A percentile compares a stretch with the other conserved stretches of the same genome.
Conservation (phyloP, 2,888 invertebrate species). For the Syritta pipiens region DNA sequence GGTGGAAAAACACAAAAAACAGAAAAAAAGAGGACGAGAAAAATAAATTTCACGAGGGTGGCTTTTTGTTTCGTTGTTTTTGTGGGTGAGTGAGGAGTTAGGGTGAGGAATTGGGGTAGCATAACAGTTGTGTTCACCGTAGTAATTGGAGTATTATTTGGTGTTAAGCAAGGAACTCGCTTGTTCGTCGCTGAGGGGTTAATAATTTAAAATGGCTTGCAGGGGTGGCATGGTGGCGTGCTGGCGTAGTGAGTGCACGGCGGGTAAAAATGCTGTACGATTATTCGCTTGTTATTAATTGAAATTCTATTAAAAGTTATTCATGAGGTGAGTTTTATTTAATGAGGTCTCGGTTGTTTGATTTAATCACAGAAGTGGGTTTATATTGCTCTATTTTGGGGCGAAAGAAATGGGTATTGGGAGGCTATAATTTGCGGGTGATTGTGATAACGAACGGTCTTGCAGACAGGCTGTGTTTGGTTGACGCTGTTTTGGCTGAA, state of each 20-base stretch:
- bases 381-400: constrained; percentile 28
- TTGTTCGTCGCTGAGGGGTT: constrained; percentile 20
- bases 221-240: neutral
- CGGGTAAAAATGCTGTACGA: constrained; percentile 3
- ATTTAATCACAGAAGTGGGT: constrained; percentile 47
- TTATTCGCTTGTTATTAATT: constrained; percentile 49
- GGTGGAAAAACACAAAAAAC: constrained; percentile 50
- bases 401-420: neutral
- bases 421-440: neutral
- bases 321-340: constrained; percentile 51
- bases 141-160: constrained; percentile 64
- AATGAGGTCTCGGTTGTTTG: constrained; percentile 46
- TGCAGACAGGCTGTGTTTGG: too few relatives aligned
- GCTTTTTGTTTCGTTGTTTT: too few relatives aligned
- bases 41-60: too few relatives aligned
- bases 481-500: too few relatives aligned
- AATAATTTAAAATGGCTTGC: constrained; percentile 62
- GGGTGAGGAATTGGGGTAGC: neutral
- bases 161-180: constrained; percentile 50
- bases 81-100: neutral
- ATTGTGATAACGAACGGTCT: too few relatives aligned
- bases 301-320: constrained; percentile 52
- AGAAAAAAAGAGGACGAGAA: constrained; percentile 22
- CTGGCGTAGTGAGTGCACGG: neutral
- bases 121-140: constrained; percentile 34